These are phyloP conservation scores for Archilochus colubris DNA, from an alignment of 2,113 vertebrate species.

Conservation along the genomic window DNA sequence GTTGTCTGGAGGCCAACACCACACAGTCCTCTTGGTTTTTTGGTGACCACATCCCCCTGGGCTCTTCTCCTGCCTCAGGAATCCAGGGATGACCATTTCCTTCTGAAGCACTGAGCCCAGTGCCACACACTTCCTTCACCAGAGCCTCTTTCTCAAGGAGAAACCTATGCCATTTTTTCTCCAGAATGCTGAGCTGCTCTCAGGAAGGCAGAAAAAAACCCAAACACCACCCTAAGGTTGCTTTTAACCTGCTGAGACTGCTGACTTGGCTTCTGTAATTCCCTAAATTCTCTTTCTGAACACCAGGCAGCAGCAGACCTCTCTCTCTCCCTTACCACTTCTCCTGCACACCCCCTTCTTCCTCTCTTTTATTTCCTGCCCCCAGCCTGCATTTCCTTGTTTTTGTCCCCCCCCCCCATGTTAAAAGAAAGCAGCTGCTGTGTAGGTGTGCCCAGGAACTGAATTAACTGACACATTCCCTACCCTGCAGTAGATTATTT, in stretches of 20 bases:
- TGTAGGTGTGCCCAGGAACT: neutral
- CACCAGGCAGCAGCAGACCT: accelerated
- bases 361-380: neutral
- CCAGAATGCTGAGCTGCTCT: neutral
- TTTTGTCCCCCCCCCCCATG: neutral
- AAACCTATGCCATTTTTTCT: neutral
- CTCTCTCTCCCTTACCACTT: neutral
- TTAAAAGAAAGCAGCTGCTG: neutral
- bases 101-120: no score
- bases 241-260: neutral
- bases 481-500: accelerated
- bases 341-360: neutral
- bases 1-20: accelerated
- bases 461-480: neutral
- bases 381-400: neutral
- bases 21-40: accelerated
- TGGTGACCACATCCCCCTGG: accelerated
- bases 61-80: neutral
- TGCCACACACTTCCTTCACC: no score
- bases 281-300: neutral
- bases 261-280: accelerated
- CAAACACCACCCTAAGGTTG: no score
- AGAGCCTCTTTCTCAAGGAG: neutral
- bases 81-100: accelerated
- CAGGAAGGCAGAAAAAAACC: neutral